Base-by-base conservation (phyloP, 2,113 vertebrate genomes). In the Cepphus grylle region DNA sequence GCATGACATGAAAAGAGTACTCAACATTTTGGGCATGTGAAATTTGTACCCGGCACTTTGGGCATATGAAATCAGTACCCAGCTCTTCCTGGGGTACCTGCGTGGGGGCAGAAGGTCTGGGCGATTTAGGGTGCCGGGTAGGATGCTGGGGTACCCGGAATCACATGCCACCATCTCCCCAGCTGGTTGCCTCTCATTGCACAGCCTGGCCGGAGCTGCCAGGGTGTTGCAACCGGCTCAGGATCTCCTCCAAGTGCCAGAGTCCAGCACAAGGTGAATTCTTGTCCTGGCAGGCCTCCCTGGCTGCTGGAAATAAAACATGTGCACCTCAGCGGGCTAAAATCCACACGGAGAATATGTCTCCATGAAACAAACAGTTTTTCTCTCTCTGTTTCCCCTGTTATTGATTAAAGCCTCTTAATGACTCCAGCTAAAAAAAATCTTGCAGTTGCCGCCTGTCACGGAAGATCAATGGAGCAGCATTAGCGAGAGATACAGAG, bases 371-470 rank as follows among this genome's bases (percentile, higher is more conserved):
- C 66, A 56, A 91, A 81, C 53, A 52, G 70, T n/a, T 70, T 56
- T 61, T 84, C 32, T 72, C 77, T 55, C 59, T 83, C 38, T 6
- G 12, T 63, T 92, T 85, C 61, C 49, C 43, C 38, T 49, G 12
- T 63, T 93, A 93, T 93, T 80, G 91, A 96, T 91, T 95, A 94
- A 88, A 70, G 55, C 61, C 71, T 95, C 58, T 93, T 95, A 95
- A 95, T 95, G 96, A 93, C 85, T 95, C 73, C 26, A 50, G 81
- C 63, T 84, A 38, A 80, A 92, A 58, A 93, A 90, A 91, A 32
- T 56, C 94, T 90, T 59, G 40, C 81, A 61, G 71, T 43, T 71
- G 84, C 83, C 0, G 32, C 92, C 78, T 92, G 93, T 80, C 86
- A 82, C 9, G 2, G 88, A 66, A 94, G 93, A 97, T 97, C 96